phyloP scores from a whole-genome alignment of 2,113 vertebrate species.

The Poecilia latipinna region DNA sequence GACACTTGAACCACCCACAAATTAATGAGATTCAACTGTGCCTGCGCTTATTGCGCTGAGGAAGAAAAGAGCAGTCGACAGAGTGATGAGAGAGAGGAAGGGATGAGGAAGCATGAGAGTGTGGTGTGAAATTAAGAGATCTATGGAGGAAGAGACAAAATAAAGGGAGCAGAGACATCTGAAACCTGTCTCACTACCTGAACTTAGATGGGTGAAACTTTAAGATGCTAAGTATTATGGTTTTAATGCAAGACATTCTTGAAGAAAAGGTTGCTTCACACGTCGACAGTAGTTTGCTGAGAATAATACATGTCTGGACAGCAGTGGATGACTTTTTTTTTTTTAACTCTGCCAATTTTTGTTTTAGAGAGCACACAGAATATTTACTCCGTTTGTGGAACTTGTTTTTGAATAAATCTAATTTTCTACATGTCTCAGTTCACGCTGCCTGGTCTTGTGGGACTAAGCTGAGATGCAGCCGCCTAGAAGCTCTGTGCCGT shows the following conservation, averaged over 20 bases:
- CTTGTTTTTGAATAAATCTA: constrained; percentile 34
- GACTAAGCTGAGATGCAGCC: constrained; percentile 32
- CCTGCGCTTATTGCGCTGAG: constrained; percentile 53
- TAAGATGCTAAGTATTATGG: constrained; percentile 45
- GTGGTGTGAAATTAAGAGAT: neutral
- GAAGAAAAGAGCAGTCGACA: constrained; percentile 38
- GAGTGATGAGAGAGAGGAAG: constrained; percentile 32
- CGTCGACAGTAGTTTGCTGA: constrained; percentile 43
- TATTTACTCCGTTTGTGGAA: constrained; percentile 27
- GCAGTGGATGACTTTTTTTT: constrained; percentile 9
- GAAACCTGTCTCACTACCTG: constrained; percentile 58
- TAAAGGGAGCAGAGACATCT: constrained; percentile 37
- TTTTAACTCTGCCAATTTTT: constrained; percentile 20
- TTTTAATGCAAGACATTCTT: constrained; percentile 31
- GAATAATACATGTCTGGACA: constrained; percentile 19
- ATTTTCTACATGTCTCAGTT: constrained; percentile 6
- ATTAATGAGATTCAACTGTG: constrained; percentile 75
- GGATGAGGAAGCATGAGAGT: constrained; percentile 6
- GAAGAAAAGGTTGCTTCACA: constrained; percentile 21
- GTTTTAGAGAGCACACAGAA: constrained; percentile 29
- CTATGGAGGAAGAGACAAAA: constrained; percentile 6
- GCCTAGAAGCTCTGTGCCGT: constrained; percentile 42
- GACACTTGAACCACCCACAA: constrained; percentile 74
- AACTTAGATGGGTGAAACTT: constrained; percentile 45
- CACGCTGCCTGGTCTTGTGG: constrained; percentile 13